Evolutionary conservation across 2,113 vertebrate species (phyloP).

Genomic region (Heterocephalus glaber): DNA sequence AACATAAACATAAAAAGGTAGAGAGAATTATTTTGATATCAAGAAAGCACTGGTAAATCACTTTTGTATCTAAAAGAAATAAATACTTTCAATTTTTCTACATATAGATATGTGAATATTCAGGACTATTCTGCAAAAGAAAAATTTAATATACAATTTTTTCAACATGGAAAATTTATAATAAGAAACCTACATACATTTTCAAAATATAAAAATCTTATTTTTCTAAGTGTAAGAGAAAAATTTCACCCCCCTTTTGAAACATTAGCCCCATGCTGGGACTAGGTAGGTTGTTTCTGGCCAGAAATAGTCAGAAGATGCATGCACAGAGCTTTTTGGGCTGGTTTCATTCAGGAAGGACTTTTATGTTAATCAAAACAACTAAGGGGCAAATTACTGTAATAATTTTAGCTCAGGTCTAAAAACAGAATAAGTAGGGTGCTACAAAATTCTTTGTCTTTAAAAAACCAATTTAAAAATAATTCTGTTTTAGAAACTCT

Average conservation of each 20-base stretch:
- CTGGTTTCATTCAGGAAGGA: neutral
- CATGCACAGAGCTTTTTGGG: accelerated
- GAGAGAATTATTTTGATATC: neutral
- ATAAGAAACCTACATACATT: neutral
- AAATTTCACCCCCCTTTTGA: neutral
- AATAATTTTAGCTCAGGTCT: neutral
- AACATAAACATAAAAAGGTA: neutral
- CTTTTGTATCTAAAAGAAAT: neutral
- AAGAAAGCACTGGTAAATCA: neutral
- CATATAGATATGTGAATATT: neutral
- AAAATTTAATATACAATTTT: neutral
- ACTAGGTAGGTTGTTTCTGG: neutral
- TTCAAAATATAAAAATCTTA: neutral
- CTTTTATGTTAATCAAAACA: neutral
- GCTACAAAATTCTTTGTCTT: neutral
- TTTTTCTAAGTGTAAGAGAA: neutral
- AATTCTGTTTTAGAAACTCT: too few species aligned
- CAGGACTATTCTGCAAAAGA: neutral
- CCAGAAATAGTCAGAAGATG: neutral
- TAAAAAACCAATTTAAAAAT: too few species aligned
- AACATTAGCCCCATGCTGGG: neutral
- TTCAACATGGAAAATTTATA: neutral
- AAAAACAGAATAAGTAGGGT: neutral
- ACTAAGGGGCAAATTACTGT: neutral
- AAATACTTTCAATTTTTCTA: neutral